Conservation (phyloP, 2,113 vertebrate species). For the Cathartes aura region DNA sequence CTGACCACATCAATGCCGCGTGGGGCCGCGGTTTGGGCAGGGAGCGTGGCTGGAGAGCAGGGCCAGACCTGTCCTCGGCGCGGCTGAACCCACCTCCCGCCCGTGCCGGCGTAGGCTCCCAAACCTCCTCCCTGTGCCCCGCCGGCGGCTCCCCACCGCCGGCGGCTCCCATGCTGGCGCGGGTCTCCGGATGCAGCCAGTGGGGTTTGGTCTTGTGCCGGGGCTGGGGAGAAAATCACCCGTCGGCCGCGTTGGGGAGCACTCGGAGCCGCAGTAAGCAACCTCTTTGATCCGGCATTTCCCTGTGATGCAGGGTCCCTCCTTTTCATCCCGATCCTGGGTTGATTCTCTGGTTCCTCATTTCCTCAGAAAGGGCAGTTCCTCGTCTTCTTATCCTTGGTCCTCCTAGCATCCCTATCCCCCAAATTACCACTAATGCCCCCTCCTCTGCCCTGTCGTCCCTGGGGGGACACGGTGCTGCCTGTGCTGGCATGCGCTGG, state of each 20-base stretch:
- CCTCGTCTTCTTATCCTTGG: neutral
- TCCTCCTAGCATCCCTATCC: neutral
- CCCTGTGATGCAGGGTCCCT: neutral
- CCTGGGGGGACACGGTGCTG: neutral
- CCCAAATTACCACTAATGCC: neutral
- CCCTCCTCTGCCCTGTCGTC: neutral
- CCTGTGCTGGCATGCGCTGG: rapidly evolving
- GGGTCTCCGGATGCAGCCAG: neutral
- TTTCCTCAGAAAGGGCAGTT: neutral
- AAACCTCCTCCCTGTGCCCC: neutral
- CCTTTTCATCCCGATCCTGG: neutral
- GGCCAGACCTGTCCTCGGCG: neutral
- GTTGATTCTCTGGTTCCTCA: neutral
- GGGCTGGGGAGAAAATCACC: neutral
- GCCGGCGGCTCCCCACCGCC: neutral
- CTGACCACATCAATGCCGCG: neutral
- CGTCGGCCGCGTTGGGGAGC: rapidly evolving
- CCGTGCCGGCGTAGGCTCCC: neutral
- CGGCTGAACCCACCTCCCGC: neutral
- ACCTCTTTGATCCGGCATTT: neutral
- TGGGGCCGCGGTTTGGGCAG: neutral
- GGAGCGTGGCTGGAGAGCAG: slow-evolving; percentile 22
- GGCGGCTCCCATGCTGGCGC: neutral
- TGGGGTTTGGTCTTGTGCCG: rapidly evolving
- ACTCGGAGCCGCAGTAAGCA: neutral